Evolutionary conservation across 2,113 vertebrate species (phyloP), one percentile per base, ranked within the genome.

Genomic region (Callionymus lyra): DNA sequence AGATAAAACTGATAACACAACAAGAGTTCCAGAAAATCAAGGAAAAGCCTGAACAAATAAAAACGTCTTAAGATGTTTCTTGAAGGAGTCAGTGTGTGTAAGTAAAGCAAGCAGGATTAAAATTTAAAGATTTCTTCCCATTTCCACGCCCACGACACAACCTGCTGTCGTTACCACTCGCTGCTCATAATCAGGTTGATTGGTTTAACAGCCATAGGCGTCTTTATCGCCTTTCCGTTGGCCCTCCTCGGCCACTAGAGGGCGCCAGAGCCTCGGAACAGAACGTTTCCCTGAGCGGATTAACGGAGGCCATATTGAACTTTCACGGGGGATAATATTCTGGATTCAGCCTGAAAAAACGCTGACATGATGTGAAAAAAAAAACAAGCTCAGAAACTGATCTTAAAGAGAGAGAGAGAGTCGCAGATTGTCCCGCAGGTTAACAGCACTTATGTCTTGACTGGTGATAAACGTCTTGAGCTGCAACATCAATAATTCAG

Each of bases 301-400:
- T 76, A 77, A 53, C 59, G 70, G 77, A 76, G 72, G 81, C 77
- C 79, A 79, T 83, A 67, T 80, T 83, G 60, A 65, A 72, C 59
- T 70, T 74, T 72, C 47, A 72, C 63, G 48, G 66, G 68, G 67
- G 31, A 44, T 17, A 34, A 65, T 50, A 57, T 53, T 54, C 38
- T 55, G 44, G 45, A 48, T 47, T 17, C 59, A 68, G 52, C 31
- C 51, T 39, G 46, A 27, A 27, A 27, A 52, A 47, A 47, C 65
- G 72, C 70, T 72, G 63, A 64, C 59, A 70, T 72, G 50, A 71
- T 73, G 66, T 54, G 5, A 44, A 31, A 6, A 44, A 4, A 1
- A 6, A 16, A 1, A 3, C 14, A 6, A 6, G 14, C 6, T 16
- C 1, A 2, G 15, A 2, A 38, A 16, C 21, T 27, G 4, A 27